Conservation (phyloP, 2,113 vertebrate species). For the Egretta garzetta region DNA sequence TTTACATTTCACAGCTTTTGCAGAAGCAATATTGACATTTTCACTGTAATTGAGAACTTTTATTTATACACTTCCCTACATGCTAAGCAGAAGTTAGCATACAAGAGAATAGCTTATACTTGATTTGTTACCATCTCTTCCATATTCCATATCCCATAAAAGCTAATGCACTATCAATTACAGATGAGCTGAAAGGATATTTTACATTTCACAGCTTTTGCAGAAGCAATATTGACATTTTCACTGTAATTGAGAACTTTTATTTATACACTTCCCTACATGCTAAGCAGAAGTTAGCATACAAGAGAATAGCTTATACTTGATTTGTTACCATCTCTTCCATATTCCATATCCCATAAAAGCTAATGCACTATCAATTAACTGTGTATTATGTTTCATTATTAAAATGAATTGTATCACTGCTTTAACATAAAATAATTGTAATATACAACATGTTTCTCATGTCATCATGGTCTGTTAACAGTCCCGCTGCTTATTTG, state of each 20-base stretch:
- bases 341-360: neutral
- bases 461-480: neutral
- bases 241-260: neutral
- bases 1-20: neutral
- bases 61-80: neutral
- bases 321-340: neutral
- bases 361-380: slow-evolving; percentile 15
- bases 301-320: neutral
- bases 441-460: neutral
- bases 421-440: neutral
- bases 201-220: neutral
- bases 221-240: neutral
- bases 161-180: too few species aligned
- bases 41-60: neutral
- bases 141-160: too few species aligned
- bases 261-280: neutral
- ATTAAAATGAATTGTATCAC: slow-evolving; percentile 19
- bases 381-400: neutral
- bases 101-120: neutral
- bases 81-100: neutral
- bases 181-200: neutral
- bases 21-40: neutral
- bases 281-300: neutral
- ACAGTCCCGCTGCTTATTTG: neutral
- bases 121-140: neutral